Conservation (phyloP, 2,888 invertebrate genomes). For the Vannuccia rotundouncinata region DNA sequence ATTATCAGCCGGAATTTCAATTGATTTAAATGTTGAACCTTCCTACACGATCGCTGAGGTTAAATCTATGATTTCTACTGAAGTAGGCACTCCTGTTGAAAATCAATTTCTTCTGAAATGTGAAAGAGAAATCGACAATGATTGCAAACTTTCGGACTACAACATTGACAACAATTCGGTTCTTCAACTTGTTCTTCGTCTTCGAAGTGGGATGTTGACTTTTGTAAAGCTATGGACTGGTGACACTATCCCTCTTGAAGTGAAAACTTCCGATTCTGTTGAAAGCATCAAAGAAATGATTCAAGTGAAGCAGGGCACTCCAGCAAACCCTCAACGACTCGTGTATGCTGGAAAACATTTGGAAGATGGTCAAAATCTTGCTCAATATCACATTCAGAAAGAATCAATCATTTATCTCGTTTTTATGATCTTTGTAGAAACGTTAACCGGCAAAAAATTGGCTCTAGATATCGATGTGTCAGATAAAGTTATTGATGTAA, state of each 20-base stretch:
- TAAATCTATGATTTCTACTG: neutral
- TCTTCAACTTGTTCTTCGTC: neutral
- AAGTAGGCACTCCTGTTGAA: neutral
- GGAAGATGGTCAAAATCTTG: neutral
- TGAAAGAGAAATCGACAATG: neutral
- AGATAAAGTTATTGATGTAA: constrained; percentile 38
- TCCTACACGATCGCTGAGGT: neutral
- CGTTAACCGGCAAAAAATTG: neutral
- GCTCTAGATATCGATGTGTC: neutral
- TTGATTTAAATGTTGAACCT: neutral
- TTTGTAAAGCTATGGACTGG: neutral
- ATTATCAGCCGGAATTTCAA: neutral
- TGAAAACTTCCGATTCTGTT: neutral
- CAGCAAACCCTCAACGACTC: neutral
- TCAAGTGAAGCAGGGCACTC: neutral
- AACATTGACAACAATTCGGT: neutral
- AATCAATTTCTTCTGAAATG: neutral
- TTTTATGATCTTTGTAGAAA: neutral
- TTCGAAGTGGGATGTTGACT: neutral
- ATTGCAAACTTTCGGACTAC: constrained; percentile 1
- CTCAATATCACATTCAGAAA: neutral
- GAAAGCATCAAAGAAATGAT: neutral
- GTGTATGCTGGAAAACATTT: neutral
- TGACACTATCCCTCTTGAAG: neutral
- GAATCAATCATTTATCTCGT: constrained; percentile 16